Evolutionary conservation across 2,888 invertebrate species (phyloP).

Genomic region (Acrocera orbiculus): DNA sequence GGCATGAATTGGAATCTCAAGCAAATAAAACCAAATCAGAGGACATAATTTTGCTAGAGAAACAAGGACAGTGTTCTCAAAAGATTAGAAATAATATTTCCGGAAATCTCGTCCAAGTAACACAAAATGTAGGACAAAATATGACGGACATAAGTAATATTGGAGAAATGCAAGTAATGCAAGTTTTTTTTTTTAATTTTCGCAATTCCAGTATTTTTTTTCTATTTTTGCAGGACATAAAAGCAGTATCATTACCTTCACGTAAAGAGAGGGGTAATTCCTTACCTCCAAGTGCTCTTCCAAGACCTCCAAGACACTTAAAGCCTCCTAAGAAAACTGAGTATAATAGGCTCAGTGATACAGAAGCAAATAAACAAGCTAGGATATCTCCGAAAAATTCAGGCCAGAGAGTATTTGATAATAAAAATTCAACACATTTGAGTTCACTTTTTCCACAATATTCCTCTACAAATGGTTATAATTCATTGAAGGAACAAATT

Average conservation of each 20-base stretch:
- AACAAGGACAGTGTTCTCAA: conserved; percentile 15
- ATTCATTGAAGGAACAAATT: conserved; percentile 2
- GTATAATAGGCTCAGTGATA: conserved; percentile 14
- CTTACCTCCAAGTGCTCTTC: conserved; percentile 15
- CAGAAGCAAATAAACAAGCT: conserved; percentile 12
- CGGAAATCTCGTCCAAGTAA: conserved; percentile 15
- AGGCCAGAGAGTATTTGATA: conserved; percentile 11
- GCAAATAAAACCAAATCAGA: conserved; percentile 12
- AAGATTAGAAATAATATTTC: conserved; percentile 13
- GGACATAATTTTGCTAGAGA: conserved; percentile 15
- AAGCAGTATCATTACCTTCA: conserved; percentile 10
- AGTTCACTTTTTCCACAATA: conserved; percentile 2
- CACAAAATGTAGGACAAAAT: conserved; percentile 16
- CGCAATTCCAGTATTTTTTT: neutral
- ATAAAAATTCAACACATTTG: conserved; percentile 13
- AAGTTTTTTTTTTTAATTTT: neutral
- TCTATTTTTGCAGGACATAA: conserved; percentile 8
- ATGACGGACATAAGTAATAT: conserved; percentile 17
- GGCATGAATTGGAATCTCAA: conserved; percentile 11
- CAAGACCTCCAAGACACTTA: conserved; percentile 13
- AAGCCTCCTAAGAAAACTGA: conserved; percentile 15
- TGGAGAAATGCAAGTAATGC: conserved; percentile 11
- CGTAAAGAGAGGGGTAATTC: conserved; percentile 14
- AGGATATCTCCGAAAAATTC: conserved; percentile 13
- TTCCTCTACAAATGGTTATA: conserved; percentile 9